Evolutionary conservation across 1,140 invertebrate genomes (phyloP).

Genomic region (Bombus impatiens): DNA sequence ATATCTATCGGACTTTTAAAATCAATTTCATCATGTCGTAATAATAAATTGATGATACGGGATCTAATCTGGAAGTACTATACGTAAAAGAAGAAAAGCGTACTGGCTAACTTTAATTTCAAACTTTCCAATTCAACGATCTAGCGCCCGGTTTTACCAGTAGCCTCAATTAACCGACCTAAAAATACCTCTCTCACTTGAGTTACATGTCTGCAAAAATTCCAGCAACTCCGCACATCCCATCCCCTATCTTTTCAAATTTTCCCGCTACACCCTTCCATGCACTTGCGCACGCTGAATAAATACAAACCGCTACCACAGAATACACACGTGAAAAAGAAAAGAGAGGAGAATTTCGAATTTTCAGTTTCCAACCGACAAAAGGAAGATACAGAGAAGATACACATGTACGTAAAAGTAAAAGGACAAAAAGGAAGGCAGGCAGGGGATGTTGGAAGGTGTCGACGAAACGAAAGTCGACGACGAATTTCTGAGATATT

Average conservation of each 20-base stretch:
- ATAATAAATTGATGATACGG: not conserved
- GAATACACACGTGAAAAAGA: not conserved
- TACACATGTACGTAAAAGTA: not conserved
- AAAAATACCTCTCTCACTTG: not conserved
- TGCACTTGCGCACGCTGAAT: not conserved
- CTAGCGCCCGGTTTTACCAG: not conserved
- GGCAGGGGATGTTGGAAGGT: not conserved
- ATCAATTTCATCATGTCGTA: not conserved
- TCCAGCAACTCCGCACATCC: not conserved
- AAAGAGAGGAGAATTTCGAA: not conserved
- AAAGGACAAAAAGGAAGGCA: not conserved
- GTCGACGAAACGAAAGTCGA: not conserved
- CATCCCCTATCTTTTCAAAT: not conserved
- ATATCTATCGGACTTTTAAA: not conserved
- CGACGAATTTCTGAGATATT: slow-evolving; percentile 64
- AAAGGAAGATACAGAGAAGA: not conserved
- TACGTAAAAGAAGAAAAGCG: not conserved
- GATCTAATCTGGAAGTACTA: not conserved
- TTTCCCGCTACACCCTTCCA: not conserved
- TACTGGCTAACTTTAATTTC: not conserved
- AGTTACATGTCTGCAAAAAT: not conserved
- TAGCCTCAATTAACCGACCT: not conserved
- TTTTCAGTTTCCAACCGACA: too few relatives aligned
- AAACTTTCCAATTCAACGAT: not conserved
- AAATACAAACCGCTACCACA: not conserved